Conservation (phyloP, 2,888 invertebrate species). For the Diarsia dahlii region DNA sequence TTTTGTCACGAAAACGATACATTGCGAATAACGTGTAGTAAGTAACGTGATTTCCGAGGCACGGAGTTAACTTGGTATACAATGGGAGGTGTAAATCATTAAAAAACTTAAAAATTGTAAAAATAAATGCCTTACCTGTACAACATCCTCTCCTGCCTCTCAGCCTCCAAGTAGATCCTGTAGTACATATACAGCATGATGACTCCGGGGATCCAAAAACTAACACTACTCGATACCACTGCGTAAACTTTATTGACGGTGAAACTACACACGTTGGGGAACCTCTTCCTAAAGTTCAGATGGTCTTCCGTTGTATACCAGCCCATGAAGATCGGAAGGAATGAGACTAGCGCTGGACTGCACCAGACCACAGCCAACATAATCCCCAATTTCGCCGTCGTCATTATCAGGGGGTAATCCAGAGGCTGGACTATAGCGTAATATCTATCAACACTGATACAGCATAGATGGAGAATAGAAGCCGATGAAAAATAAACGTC, state of each 20-base stretch:
- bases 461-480: constrained; percentile 98
- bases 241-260: constrained; percentile 97
- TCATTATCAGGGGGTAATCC: constrained; percentile 98
- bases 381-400: constrained; percentile 94
- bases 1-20: too few species aligned
- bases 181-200: constrained; percentile 98
- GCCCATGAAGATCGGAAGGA: constrained; percentile 98
- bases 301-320: constrained; percentile 98
- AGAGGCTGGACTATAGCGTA: constrained; percentile 98
- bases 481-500: constrained; percentile 99
- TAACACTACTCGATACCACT: constrained; percentile 96
- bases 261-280: constrained; percentile 95
- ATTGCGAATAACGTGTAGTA: too few species aligned
- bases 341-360: constrained; percentile 97
- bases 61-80: neutral
- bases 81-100: neutral
- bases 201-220: constrained; percentile 98
- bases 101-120: neutral
- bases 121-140: constrained; percentile 92
- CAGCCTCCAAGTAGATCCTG: constrained; percentile 96
- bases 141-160: constrained; percentile 95
- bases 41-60: neutral
- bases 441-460: constrained; percentile 97
- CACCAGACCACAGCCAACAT: constrained; percentile 98
- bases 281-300: constrained; percentile 92